Evolutionary conservation across 1,140 invertebrate species (phyloP), one percentile per base, ranked within the genome.

Genomic region (Zaprionus tsacasi): DNA sequence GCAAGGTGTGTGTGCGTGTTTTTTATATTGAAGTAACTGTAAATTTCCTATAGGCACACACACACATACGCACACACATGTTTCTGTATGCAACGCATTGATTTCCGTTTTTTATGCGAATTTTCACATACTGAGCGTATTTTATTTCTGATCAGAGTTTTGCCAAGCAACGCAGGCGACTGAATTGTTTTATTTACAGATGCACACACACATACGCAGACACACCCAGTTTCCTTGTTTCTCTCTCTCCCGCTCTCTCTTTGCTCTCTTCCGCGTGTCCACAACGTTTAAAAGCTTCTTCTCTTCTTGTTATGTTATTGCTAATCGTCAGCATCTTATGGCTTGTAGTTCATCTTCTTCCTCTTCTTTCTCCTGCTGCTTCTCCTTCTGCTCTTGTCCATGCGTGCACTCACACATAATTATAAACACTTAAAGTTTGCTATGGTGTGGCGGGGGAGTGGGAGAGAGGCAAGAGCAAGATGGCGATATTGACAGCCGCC

Each of bases 401-500:
- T 58, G 35, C 52, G 33, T 63, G 75, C 70, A 74, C 70, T 70
- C 75, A 73, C 74, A 59, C 52, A 55, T 36, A 45, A 55, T 36
- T 55, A 43, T 27, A 55, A 15, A 63, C 61, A 54, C 66, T 52
- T 56, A 35, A 50, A 21, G 33, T 52, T 6, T 40, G 38, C 36
- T 3, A 21, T 2, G 21, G 21, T 21, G 21, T 21, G 21, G 21
- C 21, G 21, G 21, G n/a, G 30, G 6, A 38, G 38, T 10, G 36
- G 3, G 3, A 25, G 33, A 30, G 45, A 52, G n/a, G 48, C 27
- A 72, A 45, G 59, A 21, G 45, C 40, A 45, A 17, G 30, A 63
- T 36, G 59, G 25, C 21, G 72, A 56, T 61, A 76, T 82, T 83
- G 80, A 79, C 72, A 82, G 81, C 43, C 68, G 81, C 48, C 67